Evolutionary conservation across 2,888 invertebrate species (phyloP), one percentile per base, ranked within the genome.

Genomic region (Spisula solida): DNA sequence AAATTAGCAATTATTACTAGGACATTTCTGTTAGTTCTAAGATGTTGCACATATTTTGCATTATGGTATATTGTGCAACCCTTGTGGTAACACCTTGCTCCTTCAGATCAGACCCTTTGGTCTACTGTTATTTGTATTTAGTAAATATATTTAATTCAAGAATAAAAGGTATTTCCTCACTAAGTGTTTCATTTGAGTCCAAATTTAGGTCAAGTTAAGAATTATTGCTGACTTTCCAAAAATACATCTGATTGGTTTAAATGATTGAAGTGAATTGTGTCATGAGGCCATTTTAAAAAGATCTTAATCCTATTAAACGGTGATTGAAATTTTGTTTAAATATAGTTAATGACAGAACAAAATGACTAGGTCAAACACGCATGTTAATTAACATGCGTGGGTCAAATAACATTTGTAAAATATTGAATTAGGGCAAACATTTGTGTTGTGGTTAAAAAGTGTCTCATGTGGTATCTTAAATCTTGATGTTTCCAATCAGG

Each of bases 221-320:
- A 25, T 66, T 25, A 25, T 4, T 25, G n/a, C 12, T 25, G 25
- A 25, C 10, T n/a, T 66, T 66, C 60, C 60, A 25, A 10, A 25
- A 25, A 66, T 25, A 25, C 25, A 25, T 66, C 5, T 25, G 20
- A n/a, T 2, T 25, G 25, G 60, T 25, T 66, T 0, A 56, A 66
- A 66, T 25, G 8, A 66, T 10, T 5, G 10, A 20, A 25, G 0
- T 25, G 25, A 0, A 14, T 1, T 25, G 25, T 25, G 25, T 25
- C 25, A 4, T 66, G 60, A 6, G 6, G 20, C 6, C 25, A 25
- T n/a, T n/a, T 25, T 66, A 25, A 25, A 5, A 12, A 25, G 25
- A 66, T 66, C 60, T 66, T 66, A 66, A 66, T 66, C 60, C 60
- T 66, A 66, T 66, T 66, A 66, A 66, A 25, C 20, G 10, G n/a